Percentiles rank a stretch among this genome's conserved stretches.
phyloP scores from a whole-genome alignment of 2,888 invertebrate genomes.

The Tromatobia lineatoria region DNA sequence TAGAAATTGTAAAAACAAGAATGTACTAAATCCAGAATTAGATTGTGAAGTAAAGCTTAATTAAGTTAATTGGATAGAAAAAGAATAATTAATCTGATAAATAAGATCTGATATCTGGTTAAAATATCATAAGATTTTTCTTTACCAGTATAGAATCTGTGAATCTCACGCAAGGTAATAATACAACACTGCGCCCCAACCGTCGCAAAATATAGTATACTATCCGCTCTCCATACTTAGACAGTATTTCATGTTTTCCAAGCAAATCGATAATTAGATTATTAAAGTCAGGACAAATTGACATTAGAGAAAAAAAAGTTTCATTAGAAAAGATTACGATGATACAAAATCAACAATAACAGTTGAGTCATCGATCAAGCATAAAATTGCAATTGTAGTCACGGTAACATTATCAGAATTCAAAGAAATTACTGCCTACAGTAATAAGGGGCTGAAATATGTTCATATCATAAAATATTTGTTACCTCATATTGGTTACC shows the following conservation, averaged over 20 bases:
- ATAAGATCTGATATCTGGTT: background rate
- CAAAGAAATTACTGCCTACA: background rate
- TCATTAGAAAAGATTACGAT: background rate
- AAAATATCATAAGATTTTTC: background rate
- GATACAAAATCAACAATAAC: background rate
- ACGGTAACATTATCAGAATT: background rate
- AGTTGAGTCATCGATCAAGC: constrained; percentile 20
- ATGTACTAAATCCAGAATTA: no score
- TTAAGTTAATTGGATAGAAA: background rate
- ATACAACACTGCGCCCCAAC: no score
- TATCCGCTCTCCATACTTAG: background rate
- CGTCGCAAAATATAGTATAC: constrained; percentile 10
- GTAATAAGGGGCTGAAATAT: background rate
- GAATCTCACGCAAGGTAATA: background rate
- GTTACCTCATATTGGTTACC: background rate
- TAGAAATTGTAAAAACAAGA: background rate
- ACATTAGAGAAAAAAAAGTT: no score
- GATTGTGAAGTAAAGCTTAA: background rate
- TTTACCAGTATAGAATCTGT: background rate
- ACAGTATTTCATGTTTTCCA: no score
- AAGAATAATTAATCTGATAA: background rate
- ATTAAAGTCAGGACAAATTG: no score
- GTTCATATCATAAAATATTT: background rate
- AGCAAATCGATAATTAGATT: no score
- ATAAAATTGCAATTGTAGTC: background rate